Evolutionary conservation across 2,113 vertebrate genomes (phyloP).

Genomic region (Perca flavescens): DNA sequence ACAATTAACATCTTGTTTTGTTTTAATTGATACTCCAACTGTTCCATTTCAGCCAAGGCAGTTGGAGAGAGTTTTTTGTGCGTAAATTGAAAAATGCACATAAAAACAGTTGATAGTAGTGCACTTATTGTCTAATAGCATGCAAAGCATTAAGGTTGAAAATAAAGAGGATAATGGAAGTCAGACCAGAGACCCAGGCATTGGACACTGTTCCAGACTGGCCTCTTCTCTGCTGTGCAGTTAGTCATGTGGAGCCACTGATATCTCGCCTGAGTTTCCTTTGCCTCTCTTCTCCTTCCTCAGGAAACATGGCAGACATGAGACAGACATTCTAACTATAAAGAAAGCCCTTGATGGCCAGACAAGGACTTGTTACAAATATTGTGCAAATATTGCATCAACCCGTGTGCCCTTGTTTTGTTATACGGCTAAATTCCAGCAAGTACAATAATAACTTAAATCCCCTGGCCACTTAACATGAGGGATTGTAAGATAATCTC

Average conservation of each 20-base stretch:
- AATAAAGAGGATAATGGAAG: too few relatives aligned
- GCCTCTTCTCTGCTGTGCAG: background rate
- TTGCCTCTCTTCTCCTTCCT: background rate
- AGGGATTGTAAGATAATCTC: constrained; percentile 13
- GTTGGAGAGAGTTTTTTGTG: too few relatives aligned
- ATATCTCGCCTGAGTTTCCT: constrained; percentile 1
- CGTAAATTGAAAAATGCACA: too few relatives aligned
- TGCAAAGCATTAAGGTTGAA: too few relatives aligned
- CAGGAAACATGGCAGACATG: constrained; percentile 16
- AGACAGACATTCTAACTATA: background rate
- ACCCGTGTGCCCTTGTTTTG: background rate
- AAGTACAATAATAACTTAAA: background rate
- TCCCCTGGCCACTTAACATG: background rate
- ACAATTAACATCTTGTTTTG: too few relatives aligned
- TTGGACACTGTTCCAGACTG: background rate
- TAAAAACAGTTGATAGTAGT: too few relatives aligned
- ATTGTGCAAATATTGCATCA: background rate
- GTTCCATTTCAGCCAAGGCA: too few relatives aligned
- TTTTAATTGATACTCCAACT: too few relatives aligned
- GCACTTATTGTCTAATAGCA: too few relatives aligned
- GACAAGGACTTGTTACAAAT: background rate
- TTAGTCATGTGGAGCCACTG: constrained; percentile 13
- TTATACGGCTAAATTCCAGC: background rate
- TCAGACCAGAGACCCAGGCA: background rate
- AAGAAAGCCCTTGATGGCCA: background rate